These are phyloP conservation scores for Tineola bisselliella DNA, from an alignment of 2,888 invertebrate species.

Conservation along the genomic window DNA sequence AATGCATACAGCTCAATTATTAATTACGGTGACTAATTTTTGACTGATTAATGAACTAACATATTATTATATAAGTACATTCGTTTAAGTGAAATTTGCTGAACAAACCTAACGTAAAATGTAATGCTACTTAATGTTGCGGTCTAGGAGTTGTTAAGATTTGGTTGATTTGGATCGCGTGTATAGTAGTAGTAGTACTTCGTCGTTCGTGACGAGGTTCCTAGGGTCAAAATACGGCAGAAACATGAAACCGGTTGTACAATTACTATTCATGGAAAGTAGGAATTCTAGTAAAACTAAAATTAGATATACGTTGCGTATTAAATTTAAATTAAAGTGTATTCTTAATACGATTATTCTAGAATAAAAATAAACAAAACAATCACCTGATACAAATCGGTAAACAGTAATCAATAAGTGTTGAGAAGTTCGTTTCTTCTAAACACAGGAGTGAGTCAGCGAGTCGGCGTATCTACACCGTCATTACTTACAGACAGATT, in stretches of 20 bases:
- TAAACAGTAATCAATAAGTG: background rate
- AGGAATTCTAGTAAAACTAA: background rate
- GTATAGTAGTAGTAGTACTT: background rate
- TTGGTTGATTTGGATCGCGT: conserved; percentile 9
- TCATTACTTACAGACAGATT: conserved; percentile 1
- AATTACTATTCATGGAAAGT: conserved; percentile 20
- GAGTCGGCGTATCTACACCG: background rate
- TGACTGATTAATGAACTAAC: too few relatives aligned
- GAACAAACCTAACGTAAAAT: too few relatives aligned
- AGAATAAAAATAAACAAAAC: background rate
- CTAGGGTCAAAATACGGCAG: conserved; percentile 42
- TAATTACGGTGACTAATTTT: too few relatives aligned
- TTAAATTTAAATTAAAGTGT: too few relatives aligned
- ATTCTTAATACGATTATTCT: too few relatives aligned
- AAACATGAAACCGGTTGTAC: conserved; percentile 38
- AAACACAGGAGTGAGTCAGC: background rate
- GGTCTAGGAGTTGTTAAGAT: background rate
- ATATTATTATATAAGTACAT: too few relatives aligned
- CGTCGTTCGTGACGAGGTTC: conserved; percentile 29
- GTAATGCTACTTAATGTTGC: background rate
- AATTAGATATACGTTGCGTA: too few relatives aligned
- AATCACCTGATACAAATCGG: background rate
- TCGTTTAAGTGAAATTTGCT: too few relatives aligned
- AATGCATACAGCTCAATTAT: too few relatives aligned
- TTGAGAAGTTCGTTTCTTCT: background rate